Evolutionary conservation across 92 coral and sea anemone genomes (phyloP).

Genomic region (Siderastrea radians): DNA sequence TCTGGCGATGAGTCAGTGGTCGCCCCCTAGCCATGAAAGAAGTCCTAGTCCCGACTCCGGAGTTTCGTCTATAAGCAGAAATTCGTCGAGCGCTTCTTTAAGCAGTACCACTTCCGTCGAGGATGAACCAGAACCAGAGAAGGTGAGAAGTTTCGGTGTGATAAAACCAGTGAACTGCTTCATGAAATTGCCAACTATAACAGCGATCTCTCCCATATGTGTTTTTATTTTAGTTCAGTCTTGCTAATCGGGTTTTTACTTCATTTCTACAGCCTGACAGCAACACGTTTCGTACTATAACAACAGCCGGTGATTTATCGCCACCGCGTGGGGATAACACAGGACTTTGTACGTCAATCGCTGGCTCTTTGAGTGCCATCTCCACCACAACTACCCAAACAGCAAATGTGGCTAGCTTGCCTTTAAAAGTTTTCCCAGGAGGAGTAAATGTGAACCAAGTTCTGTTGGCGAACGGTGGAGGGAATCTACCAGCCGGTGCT

Average conservation of each 20-base stretch:
- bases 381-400: slow-evolving; percentile 24
- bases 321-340: slow-evolving; percentile 9
- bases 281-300: slow-evolving; percentile 11
- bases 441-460: slow-evolving; percentile 78
- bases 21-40: slow-evolving; percentile 95
- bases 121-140: slow-evolving; percentile 25
- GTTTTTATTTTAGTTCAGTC: not conserved
- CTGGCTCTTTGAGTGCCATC: slow-evolving; percentile 35
- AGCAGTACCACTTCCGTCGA: slow-evolving; percentile 82
- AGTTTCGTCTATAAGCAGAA: slow-evolving; percentile 83
- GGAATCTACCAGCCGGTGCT: slow-evolving; percentile 90
- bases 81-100: slow-evolving; percentile 93
- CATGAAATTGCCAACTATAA: not conserved
- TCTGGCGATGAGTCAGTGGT: slow-evolving; percentile 99
- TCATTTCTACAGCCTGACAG: slow-evolving; percentile 17
- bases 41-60: slow-evolving; percentile 90
- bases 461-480: slow-evolving; percentile 70
- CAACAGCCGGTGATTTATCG: not conserved
- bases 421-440: slow-evolving; percentile 67
- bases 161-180: not conserved
- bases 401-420: slow-evolving; percentile 40
- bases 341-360: slow-evolving; percentile 34
- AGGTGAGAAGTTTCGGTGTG: not conserved
- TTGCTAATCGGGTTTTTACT: not conserved
- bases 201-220: not conserved